phyloP scores from a whole-genome alignment of 2,797 vertebrate genomes.

The Varecia variegata region DNA sequence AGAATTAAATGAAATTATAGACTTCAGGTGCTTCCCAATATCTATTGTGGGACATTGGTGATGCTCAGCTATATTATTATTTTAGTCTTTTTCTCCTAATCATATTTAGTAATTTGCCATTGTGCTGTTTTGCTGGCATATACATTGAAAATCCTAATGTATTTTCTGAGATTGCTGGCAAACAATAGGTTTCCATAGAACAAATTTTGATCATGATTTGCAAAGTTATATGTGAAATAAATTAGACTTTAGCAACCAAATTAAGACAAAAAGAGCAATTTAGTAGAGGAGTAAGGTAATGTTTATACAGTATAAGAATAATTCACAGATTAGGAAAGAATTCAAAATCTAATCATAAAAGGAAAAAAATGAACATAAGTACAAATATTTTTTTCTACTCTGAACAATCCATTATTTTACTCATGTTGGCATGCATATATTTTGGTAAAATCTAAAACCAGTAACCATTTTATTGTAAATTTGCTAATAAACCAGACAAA shows the following conservation, averaged over 20 bases:
- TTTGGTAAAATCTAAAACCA: not conserved
- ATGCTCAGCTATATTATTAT: not conserved
- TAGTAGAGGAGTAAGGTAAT: not conserved
- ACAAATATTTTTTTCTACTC: not conserved
- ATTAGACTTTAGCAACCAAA: not conserved
- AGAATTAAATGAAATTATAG: not conserved
- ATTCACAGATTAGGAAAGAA: not conserved
- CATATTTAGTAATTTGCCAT: not conserved
- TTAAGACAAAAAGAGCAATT: not conserved
- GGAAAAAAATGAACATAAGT: not conserved
- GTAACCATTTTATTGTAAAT: not conserved
- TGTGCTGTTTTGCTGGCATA: not conserved
- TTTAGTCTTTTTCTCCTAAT: not conserved
- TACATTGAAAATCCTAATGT: not conserved
- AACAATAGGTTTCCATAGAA: not conserved
- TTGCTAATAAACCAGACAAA: not conserved
- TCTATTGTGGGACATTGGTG: too few species aligned
- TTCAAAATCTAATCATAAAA: not conserved
- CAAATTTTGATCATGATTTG: not conserved
- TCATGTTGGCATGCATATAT: not conserved
- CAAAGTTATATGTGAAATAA: constrained; percentile 13
- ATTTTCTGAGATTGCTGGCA: not conserved
- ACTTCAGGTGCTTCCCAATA: not conserved
- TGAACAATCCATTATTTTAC: not conserved
- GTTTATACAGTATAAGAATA: not conserved